phyloP scores from a whole-genome alignment of 2,113 vertebrate species.

The Chlorodrepanis virens region DNA sequence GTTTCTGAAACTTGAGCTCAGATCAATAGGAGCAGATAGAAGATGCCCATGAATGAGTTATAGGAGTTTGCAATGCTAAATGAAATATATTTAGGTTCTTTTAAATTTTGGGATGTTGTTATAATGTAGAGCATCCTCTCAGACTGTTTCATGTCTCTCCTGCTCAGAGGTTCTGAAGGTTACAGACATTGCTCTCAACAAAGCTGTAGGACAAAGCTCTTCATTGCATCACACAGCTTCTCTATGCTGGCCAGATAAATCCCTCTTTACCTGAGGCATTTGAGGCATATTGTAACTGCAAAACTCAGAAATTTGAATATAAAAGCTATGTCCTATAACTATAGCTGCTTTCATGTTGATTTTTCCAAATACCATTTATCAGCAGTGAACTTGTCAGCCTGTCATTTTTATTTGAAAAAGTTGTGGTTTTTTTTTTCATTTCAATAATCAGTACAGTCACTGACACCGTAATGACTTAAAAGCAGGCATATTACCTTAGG shows the following conservation, averaged over 20 bases:
- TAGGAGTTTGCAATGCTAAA: neutral
- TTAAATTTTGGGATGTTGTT: neutral
- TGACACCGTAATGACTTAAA: neutral
- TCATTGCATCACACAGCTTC: neutral
- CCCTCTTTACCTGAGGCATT: neutral
- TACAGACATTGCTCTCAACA: neutral
- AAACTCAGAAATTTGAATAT: neutral
- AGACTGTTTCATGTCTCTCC: neutral
- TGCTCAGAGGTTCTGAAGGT: neutral
- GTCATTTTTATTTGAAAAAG: neutral
- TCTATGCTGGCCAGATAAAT: neutral
- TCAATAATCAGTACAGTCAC: neutral
- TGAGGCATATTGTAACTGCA: neutral
- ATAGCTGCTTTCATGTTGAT: neutral
- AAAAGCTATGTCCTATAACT: neutral
- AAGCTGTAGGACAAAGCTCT: neutral
- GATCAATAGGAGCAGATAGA: neutral
- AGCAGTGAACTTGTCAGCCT: neutral
- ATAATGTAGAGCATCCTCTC: neutral
- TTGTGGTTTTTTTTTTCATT: neutral
- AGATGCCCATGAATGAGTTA: neutral
- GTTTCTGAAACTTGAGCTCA: neutral
- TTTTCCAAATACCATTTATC: neutral
- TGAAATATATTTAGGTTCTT: neutral
- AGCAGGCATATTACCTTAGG: neutral